Evolutionary conservation across 2,113 vertebrate genomes (phyloP), one percentile per base, ranked within the genome.

Genomic region (Phycodurus eques): DNA sequence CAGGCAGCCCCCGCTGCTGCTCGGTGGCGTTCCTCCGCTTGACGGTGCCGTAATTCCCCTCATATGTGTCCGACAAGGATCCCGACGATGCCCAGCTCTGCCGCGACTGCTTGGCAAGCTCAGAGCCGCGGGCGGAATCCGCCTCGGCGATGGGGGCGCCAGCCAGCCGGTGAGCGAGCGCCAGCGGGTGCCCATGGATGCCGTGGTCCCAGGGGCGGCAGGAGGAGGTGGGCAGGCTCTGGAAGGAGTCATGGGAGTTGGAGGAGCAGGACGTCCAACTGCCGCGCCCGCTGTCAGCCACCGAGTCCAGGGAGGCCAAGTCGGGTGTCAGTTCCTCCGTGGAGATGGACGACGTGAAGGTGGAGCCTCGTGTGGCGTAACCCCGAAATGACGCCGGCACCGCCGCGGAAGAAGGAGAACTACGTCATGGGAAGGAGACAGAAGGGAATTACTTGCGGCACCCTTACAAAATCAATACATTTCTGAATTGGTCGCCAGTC

Each of bases 221-320:
- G 77, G 90, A 89, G 15, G 90, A 95, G 81, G 90, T 75, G 8
- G 94, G 93, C 72, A 98, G 91, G 68, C 88, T 95, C 89, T 98
- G 97, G 89, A 99, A 95, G 85, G 95, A 97, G 87, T 99, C 97
- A 53, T 99, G 96, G 64, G 96, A 98, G 71, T 93, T 98, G 84
- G 95, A 98, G 5, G 97, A 98, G 90, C 96, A 98, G 17, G 97
- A 98, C 20, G 96, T 99, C 97, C 97, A 99, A 90, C 96, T 99
- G 62, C 96, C 96, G 17, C 96, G 94, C 54, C 97, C 97, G 15
- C 97, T 98, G 74, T 99, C 96, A 0, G 90, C 95, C 46, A 87
- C 90, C 0, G 94, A 92, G 86, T 97, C 96, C 10, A 94, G 75
- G 0, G 85, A 90, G 73, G 93, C 73, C 44, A 94, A 95, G n/a